Base-by-base conservation (phyloP, 1,140 invertebrate genomes). In the Heliconius hermathena region DNA sequence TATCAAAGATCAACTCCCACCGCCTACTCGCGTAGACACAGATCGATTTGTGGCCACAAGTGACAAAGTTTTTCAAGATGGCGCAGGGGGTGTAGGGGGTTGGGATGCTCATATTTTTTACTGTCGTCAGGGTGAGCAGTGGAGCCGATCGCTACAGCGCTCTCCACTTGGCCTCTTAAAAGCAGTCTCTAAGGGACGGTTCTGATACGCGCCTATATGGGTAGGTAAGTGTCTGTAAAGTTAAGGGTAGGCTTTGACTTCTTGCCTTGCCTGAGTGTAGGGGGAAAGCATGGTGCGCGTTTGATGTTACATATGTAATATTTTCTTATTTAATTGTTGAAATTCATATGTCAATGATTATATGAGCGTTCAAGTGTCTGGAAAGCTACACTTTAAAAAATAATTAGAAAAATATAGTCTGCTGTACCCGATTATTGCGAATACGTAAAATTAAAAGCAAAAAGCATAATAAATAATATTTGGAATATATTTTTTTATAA, bases 21-120 rank as follows among this genome's bases (percentile, higher is more conserved):
- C 83, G 82, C 84, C 89, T 88, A 90, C 88, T 82, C 83, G 81
- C 90, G 92, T 92, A 92, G 92, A 91, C 89, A 91, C 90, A 90
- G 87, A 93, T 94, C 93, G 93, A 94, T 94, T 90, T 93, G 93
- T 80, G 93, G 90, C 88, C 91, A 93, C 90, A 91, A 93, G 88
- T 93, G 91, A 94, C 90, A 93, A 94, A 94, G 89, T 93, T 94
- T 94, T 94, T 91, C 93, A 94, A 94, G 93, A 94, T 94, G 93
- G 93, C 93, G 93, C 80, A 79, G 82, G 87, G 88, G 83, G 83
- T 84, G 83, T 85, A 81, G 79, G 66, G 81, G 85, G 85, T 72
- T 72, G 90, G 90, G 91, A 91, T 93, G 90, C 90, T 93, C 91
- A 94, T 92, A 94, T 94, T 94, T 94, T 94, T 94, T 94, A 93